Conservation (phyloP, 2,797 vertebrate species). For the Paguma larvata region DNA sequence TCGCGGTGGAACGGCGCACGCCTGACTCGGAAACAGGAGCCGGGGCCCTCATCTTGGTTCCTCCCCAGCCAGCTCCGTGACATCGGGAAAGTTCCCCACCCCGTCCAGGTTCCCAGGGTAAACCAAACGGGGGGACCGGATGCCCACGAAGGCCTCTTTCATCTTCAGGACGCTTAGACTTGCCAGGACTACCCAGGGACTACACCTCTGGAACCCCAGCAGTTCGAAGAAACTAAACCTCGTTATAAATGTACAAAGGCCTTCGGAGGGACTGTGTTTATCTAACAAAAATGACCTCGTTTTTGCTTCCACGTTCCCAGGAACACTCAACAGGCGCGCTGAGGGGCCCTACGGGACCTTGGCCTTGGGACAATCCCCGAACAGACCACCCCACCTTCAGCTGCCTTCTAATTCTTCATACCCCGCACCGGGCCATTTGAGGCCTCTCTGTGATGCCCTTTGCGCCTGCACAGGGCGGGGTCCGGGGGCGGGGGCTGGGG, state of each 20-base stretch:
- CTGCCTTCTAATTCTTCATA: neutral
- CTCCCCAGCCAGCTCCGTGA: neutral
- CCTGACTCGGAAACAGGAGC: neutral
- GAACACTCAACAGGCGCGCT: fast-evolving
- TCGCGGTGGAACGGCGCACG: fast-evolving
- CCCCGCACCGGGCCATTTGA: fast-evolving
- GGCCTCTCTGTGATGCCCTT: too few relatives aligned
- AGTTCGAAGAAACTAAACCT: neutral
- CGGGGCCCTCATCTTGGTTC: neutral
- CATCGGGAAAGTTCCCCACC: neutral
- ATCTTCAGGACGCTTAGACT: neutral
- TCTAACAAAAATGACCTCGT: neutral
- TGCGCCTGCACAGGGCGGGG: neutral
- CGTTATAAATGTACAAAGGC: neutral
- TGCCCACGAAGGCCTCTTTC: neutral
- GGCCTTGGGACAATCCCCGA: neutral
- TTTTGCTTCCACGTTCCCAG: neutral
- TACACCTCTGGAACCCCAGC: neutral
- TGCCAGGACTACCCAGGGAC: neutral
- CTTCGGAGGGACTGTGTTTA: neutral
- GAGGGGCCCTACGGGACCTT: fast-evolving
- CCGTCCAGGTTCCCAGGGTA: neutral
- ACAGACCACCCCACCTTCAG: neutral
- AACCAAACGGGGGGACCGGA: neutral
- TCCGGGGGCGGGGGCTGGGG: neutral